A percentile compares a stretch with the other conserved stretches of the same genome.
phyloP scores from a whole-genome alignment of 64 coral and sea anemone genomes.

The Actinia tenebrosa region DNA sequence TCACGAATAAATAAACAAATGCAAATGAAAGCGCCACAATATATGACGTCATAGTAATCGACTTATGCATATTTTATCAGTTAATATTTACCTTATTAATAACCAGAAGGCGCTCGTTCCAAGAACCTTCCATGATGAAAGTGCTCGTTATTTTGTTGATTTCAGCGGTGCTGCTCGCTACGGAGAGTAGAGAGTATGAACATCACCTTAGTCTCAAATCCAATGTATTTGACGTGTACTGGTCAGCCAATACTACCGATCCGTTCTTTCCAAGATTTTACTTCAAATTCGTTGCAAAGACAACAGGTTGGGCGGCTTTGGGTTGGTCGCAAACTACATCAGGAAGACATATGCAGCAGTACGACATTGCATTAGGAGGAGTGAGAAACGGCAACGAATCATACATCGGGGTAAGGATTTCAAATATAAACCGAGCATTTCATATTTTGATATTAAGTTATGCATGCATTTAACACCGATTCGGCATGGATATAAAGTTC shows the following conservation, averaged over 20 bases:
- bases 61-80: background rate
- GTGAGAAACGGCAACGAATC: background rate
- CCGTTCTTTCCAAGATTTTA: no score
- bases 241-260: background rate
- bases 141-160: background rate
- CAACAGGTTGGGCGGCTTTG: conserved; percentile 7
- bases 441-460: no score
- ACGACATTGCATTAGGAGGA: conserved; percentile 8
- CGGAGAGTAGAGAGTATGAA: background rate
- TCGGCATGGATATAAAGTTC: no score
- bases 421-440: no score
- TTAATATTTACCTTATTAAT: background rate
- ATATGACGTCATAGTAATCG: no score
- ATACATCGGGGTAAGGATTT: background rate
- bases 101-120: no score
- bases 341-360: background rate
- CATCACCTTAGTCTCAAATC: background rate
- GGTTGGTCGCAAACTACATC: background rate
- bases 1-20: no score
- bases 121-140: background rate
- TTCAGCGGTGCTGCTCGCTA: background rate
- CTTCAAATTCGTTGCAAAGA: background rate
- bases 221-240: conserved; percentile 12
- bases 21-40: no score
- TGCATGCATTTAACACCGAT: no score